These are phyloP conservation scores for Eudorcas thomsonii DNA, from an alignment of 2,113 vertebrate species.

Conservation along the genomic window DNA sequence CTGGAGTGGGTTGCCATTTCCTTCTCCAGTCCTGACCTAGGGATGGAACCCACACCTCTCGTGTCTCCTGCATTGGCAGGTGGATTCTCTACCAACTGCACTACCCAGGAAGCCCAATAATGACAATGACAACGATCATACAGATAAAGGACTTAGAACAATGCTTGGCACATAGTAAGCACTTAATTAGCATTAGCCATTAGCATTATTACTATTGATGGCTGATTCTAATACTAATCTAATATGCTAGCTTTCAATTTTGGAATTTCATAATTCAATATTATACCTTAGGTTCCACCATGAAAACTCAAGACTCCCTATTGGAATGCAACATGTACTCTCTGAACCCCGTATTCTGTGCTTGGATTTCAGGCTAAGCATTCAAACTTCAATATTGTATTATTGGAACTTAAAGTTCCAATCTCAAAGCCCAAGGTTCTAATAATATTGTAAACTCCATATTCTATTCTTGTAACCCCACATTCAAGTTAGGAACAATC, in stretches of 20 bases:
- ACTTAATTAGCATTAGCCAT: neutral
- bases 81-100: neutral
- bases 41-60: neutral
- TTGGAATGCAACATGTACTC: neutral
- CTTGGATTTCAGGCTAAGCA: neutral
- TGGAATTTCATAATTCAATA: slow-evolving; percentile 23
- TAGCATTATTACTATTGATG: neutral
- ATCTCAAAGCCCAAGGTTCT: neutral
- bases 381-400: neutral
- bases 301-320: neutral
- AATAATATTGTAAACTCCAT: neutral
- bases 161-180: neutral
- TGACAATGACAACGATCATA: neutral
- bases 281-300: neutral
- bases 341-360: neutral
- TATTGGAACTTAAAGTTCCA: neutral
- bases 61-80: neutral
- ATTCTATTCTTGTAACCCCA: neutral
- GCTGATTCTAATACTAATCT: neutral
- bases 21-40: neutral
- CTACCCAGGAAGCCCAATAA: neutral
- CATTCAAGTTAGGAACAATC: neutral
- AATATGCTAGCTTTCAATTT: neutral
- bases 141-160: neutral
- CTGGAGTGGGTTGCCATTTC: neutral